Percentiles rank a stretch among this genome's conserved stretches.
Evolutionary conservation across 2,113 vertebrate genomes (phyloP).

Genomic region (Paramormyrops kingsleyae): DNA sequence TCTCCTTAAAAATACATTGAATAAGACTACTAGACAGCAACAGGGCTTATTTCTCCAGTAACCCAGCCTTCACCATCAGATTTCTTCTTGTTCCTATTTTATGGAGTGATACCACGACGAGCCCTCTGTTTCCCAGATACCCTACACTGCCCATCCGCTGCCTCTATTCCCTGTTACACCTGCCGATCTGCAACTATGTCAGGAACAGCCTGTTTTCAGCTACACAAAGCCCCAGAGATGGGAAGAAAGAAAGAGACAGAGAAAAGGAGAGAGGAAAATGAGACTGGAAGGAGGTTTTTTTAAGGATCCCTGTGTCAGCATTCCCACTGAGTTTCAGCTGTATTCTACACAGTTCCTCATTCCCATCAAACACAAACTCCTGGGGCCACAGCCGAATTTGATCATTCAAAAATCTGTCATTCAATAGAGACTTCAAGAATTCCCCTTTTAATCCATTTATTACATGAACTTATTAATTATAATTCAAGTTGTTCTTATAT

Average conservation of each 20-base stretch:
- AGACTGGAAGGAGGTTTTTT: slow-evolving; percentile 7
- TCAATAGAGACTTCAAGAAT: not conserved
- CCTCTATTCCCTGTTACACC: not conserved
- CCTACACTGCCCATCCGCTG: not conserved
- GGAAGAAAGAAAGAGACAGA: not conserved
- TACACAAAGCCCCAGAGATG: slow-evolving; percentile 4
- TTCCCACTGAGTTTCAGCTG: slow-evolving; percentile 33
- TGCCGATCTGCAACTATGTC: slow-evolving; percentile 25
- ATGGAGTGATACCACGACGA: not conserved
- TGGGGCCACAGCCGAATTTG: not conserved
- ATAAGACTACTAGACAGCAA: not conserved
- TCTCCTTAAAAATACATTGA: not conserved
- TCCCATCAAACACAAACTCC: slow-evolving; percentile 39
- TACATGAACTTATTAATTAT: not conserved
- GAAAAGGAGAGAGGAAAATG: slow-evolving; percentile 12
- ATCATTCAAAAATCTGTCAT: not conserved
- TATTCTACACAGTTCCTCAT: slow-evolving; percentile 51
- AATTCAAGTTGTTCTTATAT: not conserved
- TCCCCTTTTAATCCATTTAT: not conserved
- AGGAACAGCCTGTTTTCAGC: slow-evolving; percentile 22
- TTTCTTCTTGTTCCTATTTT: not conserved
- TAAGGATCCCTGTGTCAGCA: slow-evolving; percentile 46
- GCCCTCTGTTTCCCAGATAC: not conserved
- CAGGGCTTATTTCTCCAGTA: not conserved
- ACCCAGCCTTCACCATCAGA: not conserved